A percentile compares a stretch with the other conserved stretches of the same genome.
These are phyloP conservation scores for Calephelis nemesis DNA, from an alignment of 1,140 invertebrate species.

Conservation along the genomic window DNA sequence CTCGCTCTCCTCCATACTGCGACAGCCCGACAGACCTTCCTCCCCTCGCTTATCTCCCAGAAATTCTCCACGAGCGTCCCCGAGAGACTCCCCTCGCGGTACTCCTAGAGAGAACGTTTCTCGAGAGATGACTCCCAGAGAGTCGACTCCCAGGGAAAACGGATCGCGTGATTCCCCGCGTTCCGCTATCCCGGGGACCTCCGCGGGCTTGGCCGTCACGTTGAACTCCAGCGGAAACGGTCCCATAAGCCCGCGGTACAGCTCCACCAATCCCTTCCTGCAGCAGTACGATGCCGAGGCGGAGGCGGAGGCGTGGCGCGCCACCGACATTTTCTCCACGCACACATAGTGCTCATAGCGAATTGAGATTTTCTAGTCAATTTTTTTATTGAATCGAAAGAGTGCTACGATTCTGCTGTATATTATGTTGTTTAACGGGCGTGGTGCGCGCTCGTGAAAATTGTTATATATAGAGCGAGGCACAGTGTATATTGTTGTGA, in stretches of 20 bases:
- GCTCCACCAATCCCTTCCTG: slow-evolving; percentile 82
- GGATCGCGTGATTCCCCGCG: slow-evolving; percentile 56
- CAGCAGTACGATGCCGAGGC: slow-evolving; percentile 78
- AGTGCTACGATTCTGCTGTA: slow-evolving; percentile 74
- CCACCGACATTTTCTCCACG: slow-evolving; percentile 71
- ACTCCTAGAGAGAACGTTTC: slow-evolving; percentile 49
- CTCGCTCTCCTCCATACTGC: slow-evolving; percentile 73
- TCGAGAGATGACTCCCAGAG: slow-evolving; percentile 43
- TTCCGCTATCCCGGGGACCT: slow-evolving; percentile 78
- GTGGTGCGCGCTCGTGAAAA: slow-evolving; percentile 68
- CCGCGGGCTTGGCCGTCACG: slow-evolving; percentile 80
- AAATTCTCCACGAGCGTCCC: slow-evolving; percentile 63
- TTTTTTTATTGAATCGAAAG: slow-evolving; percentile 76
- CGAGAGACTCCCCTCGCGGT: slow-evolving; percentile 55
- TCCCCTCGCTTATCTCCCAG: slow-evolving; percentile 52
- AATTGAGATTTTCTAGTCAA: slow-evolving; percentile 78
- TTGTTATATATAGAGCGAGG: slow-evolving; percentile 77
- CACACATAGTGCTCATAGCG: slow-evolving; percentile 73
- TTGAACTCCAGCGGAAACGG: slow-evolving; percentile 72
- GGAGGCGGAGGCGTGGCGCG: slow-evolving; percentile 71
- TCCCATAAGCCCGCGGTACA: slow-evolving; percentile 66
- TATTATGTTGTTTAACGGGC: slow-evolving; percentile 72
- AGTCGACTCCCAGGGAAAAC: slow-evolving; percentile 45
- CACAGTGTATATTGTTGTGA: slow-evolving; percentile 74
- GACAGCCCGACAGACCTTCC: slow-evolving; percentile 60